Conservation (phyloP, 53 echinoderm and acorn worm genomes). For the Temnopleurus reevesii region DNA sequence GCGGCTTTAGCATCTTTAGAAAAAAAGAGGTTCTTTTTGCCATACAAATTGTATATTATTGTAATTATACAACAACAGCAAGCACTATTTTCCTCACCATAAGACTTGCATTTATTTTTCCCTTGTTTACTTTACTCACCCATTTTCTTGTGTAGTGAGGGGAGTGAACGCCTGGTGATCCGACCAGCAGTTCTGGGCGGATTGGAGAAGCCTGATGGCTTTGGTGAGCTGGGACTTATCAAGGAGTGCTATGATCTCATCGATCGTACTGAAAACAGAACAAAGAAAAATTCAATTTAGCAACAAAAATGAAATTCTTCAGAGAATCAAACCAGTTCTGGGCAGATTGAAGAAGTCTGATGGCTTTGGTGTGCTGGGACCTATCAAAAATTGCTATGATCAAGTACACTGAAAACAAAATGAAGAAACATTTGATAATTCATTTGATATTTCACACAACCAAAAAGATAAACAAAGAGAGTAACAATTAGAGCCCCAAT, state of each 20-base stretch:
- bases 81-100: too few relatives aligned
- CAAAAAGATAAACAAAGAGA: too few relatives aligned
- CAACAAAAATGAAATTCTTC: too few relatives aligned
- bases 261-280: slow-evolving; percentile 64
- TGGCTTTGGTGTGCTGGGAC: slow-evolving; percentile 67
- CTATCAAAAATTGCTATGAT: slow-evolving; percentile 67
- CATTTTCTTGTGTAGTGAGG: background rate
- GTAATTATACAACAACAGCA: too few relatives aligned
- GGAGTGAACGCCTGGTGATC: slow-evolving; percentile 69
- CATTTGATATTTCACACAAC: too few relatives aligned
- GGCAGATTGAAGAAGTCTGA: slow-evolving; percentile 73
- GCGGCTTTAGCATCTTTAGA: too few relatives aligned
- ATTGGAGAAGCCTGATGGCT: slow-evolving; percentile 73
- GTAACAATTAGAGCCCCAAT: too few relatives aligned
- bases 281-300: background rate
- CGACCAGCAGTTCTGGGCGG: slow-evolving; percentile 76
- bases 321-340: too few relatives aligned
- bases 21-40: too few relatives aligned
- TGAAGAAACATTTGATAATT: too few relatives aligned
- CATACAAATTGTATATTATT: too few relatives aligned
- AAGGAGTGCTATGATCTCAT: slow-evolving; percentile 75
- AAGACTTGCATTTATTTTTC: background rate
- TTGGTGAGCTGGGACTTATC: slow-evolving; percentile 71
- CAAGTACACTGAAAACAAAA: slow-evolving; percentile 57
- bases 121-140: background rate